phyloP scores from a whole-genome alignment of 2,113 vertebrate species.

The Gymnocephalus cernua region DNA sequence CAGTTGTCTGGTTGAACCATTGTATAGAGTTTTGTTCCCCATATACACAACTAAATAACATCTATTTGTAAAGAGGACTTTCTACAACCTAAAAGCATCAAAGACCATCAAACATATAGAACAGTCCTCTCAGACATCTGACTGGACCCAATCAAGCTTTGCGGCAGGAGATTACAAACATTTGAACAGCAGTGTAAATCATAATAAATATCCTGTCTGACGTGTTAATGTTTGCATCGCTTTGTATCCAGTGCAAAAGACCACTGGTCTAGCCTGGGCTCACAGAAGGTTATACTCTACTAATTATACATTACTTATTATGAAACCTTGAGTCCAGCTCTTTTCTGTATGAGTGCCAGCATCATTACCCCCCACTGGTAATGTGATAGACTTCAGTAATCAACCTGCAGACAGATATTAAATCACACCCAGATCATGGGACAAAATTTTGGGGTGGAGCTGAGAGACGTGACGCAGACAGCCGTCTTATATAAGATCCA shows the following conservation, averaged over 20 bases:
- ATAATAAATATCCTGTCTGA: neutral
- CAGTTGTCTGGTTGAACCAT: too few species aligned
- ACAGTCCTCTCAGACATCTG: too few species aligned
- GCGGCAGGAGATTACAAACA: too few species aligned
- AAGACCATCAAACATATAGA: too few species aligned
- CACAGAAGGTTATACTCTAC: neutral
- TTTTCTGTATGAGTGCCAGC: neutral
- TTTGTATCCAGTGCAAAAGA: slow-evolving; percentile 14
- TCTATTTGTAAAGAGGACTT: too few species aligned
- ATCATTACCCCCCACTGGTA: slow-evolving; percentile 13
- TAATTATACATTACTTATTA: neutral
- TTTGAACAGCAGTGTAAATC: neutral
- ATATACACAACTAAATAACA: too few species aligned
- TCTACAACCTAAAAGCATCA: too few species aligned
- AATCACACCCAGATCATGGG: slow-evolving; percentile 60
- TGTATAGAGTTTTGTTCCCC: too few species aligned
- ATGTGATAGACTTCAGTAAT: slow-evolving; percentile 57
- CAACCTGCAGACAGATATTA: slow-evolving; percentile 39
- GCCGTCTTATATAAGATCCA: neutral
- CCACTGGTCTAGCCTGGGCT: neutral
- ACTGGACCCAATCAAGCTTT: neutral
- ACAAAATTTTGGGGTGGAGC: slow-evolving; percentile 19
- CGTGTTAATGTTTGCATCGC: neutral
- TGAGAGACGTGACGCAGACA: slow-evolving; percentile 23
- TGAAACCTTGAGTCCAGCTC: neutral